phyloP scores from a whole-genome alignment of 30 jellyfish, hydroid and myxozoan species.

The Nemopilema nomurai region DNA sequence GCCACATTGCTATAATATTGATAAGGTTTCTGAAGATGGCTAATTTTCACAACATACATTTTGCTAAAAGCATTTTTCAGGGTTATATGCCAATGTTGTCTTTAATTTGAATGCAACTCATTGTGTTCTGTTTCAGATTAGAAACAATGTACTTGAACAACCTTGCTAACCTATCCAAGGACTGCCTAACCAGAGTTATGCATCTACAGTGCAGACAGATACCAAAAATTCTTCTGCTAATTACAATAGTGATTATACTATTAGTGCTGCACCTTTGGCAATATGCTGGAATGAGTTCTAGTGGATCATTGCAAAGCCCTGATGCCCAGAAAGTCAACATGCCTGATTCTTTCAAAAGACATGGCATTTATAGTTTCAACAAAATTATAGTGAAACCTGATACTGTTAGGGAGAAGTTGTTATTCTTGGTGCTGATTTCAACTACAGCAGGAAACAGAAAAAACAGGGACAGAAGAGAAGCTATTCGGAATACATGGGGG shows the following conservation, averaged over 20 bases:
- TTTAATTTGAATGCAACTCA: background rate
- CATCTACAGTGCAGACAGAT: background rate
- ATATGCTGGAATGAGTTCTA: background rate
- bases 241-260: background rate
- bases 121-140: background rate
- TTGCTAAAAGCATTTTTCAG: no score
- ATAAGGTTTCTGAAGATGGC: no score
- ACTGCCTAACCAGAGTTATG: background rate
- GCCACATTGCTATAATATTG: no score
- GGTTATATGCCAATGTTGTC: no score
- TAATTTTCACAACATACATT: no score
- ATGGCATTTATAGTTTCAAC: constrained; percentile 27
- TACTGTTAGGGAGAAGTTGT: background rate
- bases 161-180: background rate
- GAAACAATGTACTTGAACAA: background rate
- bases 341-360: constrained; percentile 4
- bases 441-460: constrained; percentile 24
- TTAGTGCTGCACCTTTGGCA: background rate
- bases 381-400: constrained; percentile 24
- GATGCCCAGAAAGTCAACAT: background rate
- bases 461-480: constrained; percentile 43
- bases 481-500: constrained; percentile 81
- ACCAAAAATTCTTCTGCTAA: background rate
- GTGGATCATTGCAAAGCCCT: no score
- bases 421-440: constrained; percentile 39